A percentile compares a stretch with the other conserved stretches of the same genome.
Conservation (phyloP, 2,888 invertebrate species). For the Megastigmus dorsalis region DNA sequence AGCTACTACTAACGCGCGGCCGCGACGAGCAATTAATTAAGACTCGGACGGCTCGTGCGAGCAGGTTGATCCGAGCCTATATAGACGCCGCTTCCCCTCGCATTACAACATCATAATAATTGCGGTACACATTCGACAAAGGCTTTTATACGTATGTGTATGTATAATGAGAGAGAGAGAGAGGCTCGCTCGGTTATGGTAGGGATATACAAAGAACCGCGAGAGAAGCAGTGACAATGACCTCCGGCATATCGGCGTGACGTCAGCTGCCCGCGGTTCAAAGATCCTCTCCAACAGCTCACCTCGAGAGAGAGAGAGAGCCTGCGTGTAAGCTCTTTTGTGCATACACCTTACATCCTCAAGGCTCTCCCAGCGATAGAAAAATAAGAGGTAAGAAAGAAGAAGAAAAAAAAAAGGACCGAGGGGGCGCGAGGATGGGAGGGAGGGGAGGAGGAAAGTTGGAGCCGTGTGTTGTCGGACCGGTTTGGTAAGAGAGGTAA, state of each 20-base stretch:
- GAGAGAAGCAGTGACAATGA: slow-evolving; percentile 62
- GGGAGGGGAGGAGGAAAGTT: too few relatives aligned
- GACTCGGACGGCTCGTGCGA: too few relatives aligned
- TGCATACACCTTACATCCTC: not conserved
- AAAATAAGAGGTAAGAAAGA: not conserved
- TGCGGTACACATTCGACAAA: not conserved
- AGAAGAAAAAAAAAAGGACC: slow-evolving; percentile 1
- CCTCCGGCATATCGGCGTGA: slow-evolving; percentile 58
- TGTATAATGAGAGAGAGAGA: too few relatives aligned
- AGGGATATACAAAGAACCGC: not conserved
- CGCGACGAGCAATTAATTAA: slow-evolving; percentile 31
- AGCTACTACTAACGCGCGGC: slow-evolving; percentile 1
- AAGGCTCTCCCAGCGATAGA: not conserved
- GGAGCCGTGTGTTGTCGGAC: slow-evolving; percentile 30
- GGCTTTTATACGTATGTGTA: not conserved
- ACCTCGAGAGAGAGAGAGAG: not conserved
- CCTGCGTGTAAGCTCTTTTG: not conserved
- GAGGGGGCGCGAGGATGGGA: too few relatives aligned
- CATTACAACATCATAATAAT: slow-evolving; percentile 12
- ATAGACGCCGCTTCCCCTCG: not conserved
- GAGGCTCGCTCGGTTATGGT: not conserved
- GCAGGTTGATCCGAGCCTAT: not conserved
- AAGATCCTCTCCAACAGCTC: slow-evolving; percentile 53
- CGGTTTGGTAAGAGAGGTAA: slow-evolving; percentile 39
- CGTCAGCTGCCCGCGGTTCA: slow-evolving; percentile 60